Evolutionary conservation across 2,113 vertebrate species (phyloP).

Genomic region (Oreocharis arfaki): DNA sequence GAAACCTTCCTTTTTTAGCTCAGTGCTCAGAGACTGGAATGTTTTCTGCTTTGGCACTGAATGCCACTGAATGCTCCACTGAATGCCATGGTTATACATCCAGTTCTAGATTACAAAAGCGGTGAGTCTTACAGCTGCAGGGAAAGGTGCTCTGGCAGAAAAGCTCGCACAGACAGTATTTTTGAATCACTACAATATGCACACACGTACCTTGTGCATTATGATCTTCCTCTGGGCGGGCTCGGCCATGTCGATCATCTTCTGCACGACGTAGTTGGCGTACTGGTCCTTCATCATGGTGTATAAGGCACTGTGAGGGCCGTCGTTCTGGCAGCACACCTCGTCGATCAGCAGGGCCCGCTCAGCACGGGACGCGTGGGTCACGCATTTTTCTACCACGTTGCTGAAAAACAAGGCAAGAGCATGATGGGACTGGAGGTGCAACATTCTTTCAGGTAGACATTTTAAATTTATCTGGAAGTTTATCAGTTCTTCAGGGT

Average conservation of each 20-base stretch:
- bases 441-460: background rate
- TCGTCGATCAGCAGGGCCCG: slow-evolving; percentile 94
- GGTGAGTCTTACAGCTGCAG: background rate
- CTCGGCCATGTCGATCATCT: slow-evolving; percentile 99
- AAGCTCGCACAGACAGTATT: fast-evolving
- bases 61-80: no score
- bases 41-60: background rate
- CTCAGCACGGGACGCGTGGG: slow-evolving; percentile 94
- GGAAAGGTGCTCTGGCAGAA: background rate
- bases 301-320: slow-evolving; percentile 98
- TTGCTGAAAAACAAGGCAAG: slow-evolving; percentile 76
- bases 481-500: background rate
- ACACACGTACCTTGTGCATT: slow-evolving; percentile 86
- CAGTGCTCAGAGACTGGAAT: background rate
- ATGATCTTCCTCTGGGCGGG: slow-evolving; percentile 96
- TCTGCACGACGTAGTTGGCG: slow-evolving; percentile 97
- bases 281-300: slow-evolving; percentile 99
- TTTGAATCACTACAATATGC: fast-evolving
- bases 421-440: background rate
- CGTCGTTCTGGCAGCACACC: slow-evolving; percentile 97
- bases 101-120: background rate
- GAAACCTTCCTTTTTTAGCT: background rate
- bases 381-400: slow-evolving; percentile 97
- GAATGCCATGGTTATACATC: background rate
- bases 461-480: background rate